Percentiles rank a stretch among this genome's conserved stretches.
phyloP scores from a whole-genome alignment of 2,888 invertebrate species.

The Ochropacha duplaris region DNA sequence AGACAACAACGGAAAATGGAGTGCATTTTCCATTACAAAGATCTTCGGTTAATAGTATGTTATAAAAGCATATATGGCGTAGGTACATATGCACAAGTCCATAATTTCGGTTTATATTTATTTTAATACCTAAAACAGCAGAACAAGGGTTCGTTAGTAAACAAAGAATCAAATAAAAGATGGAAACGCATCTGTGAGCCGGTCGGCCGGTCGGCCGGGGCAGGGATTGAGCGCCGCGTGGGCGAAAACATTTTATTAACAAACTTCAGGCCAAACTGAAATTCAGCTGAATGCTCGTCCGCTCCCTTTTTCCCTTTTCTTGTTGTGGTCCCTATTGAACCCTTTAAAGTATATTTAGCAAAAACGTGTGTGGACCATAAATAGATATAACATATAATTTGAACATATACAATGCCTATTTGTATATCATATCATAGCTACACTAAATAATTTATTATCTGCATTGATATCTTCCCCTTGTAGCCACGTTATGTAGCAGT shows the following conservation, averaged over 20 bases:
- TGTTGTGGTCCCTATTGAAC: constrained; percentile 17
- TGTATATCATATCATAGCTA: no score
- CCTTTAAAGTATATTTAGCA: constrained; percentile 18
- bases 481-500: no score
- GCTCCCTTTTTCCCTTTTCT: constrained; percentile 9
- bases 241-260: constrained; percentile 40
- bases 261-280: constrained; percentile 29
- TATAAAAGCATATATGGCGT: not conserved
- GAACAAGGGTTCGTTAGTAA: constrained; percentile 31
- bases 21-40: no score
- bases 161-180: constrained; percentile 32
- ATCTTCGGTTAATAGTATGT: no score
- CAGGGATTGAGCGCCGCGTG: constrained; percentile 14
- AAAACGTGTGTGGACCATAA: constrained; percentile 10
- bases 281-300: constrained; percentile 19
- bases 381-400: constrained; percentile 1
- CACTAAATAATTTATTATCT: no score
- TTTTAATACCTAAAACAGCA: constrained; percentile 16
- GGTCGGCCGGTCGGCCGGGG: not conserved
- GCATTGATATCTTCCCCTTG: no score
- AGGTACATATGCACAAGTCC: constrained; percentile 5
- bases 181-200: constrained; percentile 22
- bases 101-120: constrained; percentile 14
- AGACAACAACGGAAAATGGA: no score
- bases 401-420: no score